These are phyloP conservation scores for Macrotis lagotis DNA, from an alignment of 2,113 vertebrate species.

Conservation along the genomic window DNA sequence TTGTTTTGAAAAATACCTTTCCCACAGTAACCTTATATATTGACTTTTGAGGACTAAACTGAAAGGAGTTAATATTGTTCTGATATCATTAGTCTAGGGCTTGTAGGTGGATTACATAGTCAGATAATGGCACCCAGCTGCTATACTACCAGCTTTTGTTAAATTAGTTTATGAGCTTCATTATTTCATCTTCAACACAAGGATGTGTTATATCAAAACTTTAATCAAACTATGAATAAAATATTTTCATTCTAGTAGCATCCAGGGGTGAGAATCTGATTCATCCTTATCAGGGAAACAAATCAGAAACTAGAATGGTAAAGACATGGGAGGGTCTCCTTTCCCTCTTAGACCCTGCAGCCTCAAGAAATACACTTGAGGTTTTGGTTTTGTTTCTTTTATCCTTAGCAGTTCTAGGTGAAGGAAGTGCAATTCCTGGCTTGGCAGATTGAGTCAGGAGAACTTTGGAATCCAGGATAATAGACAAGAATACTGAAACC, in stretches of 20 bases:
- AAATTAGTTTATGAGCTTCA: neutral
- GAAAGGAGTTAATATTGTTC: neutral
- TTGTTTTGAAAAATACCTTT: neutral
- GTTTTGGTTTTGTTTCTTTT: neutral
- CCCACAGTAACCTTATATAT: neutral
- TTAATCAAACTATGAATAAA: neutral
- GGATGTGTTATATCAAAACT: neutral
- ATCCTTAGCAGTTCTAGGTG: neutral
- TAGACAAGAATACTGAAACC: neutral
- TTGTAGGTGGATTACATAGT: neutral
- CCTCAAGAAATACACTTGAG: neutral
- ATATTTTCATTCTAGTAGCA: neutral
- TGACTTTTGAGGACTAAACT: neutral
- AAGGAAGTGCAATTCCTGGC: neutral
- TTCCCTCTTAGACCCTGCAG: neutral
- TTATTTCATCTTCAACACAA: neutral
- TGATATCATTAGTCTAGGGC: neutral
- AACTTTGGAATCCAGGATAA: neutral
- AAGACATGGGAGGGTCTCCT: neutral
- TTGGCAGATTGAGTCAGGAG: neutral
- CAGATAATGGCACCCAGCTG: neutral
- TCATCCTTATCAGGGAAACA: neutral
- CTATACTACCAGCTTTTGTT: neutral
- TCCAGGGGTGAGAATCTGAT: neutral
- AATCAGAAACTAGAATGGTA: neutral